phyloP scores from a whole-genome alignment of 2,888 invertebrate genomes.

The Stomorhina lunata region DNA sequence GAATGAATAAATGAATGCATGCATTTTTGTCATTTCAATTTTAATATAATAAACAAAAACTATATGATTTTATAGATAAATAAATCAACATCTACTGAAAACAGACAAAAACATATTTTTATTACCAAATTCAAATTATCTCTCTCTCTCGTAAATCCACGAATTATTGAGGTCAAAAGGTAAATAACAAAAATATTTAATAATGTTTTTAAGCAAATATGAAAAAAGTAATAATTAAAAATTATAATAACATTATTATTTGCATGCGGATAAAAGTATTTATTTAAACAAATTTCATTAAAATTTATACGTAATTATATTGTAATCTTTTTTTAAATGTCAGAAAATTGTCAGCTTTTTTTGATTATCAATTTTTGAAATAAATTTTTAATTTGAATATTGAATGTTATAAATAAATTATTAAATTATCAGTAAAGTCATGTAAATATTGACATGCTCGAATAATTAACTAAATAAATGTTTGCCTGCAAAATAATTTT shows the following conservation, averaged over 20 bases:
- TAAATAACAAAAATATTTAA: constrained; percentile 35
- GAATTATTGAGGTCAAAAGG: constrained; percentile 45
- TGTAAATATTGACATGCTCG: neutral
- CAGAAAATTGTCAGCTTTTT: constrained; percentile 18
- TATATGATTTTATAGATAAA: constrained; percentile 14
- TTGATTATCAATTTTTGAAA: constrained; percentile 41
- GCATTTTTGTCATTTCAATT: constrained; percentile 50
- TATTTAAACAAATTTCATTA: constrained; percentile 29
- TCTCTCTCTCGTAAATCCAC: neutral
- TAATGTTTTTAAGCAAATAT: constrained; percentile 5
- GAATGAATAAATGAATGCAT: constrained; percentile 24
- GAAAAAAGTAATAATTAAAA: constrained; percentile 18
- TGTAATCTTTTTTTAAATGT: neutral
- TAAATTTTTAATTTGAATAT: constrained; percentile 15
- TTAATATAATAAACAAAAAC: constrained; percentile 30
- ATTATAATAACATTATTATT: constrained; percentile 9
- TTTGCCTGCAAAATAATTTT: too few species aligned
- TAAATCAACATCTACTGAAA: neutral
- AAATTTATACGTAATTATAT: constrained; percentile 14
- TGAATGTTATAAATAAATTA: neutral
- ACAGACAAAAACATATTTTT: neutral
- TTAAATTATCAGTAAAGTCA: neutral
- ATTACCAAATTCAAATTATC: constrained; percentile 10
- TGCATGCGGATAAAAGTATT: neutral
- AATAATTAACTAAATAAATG: neutral